A percentile compares a stretch with the other conserved stretches of the same genome.
Evolutionary conservation across 2,113 vertebrate genomes (phyloP).

Genomic region (Oxyruncus cristatus): DNA sequence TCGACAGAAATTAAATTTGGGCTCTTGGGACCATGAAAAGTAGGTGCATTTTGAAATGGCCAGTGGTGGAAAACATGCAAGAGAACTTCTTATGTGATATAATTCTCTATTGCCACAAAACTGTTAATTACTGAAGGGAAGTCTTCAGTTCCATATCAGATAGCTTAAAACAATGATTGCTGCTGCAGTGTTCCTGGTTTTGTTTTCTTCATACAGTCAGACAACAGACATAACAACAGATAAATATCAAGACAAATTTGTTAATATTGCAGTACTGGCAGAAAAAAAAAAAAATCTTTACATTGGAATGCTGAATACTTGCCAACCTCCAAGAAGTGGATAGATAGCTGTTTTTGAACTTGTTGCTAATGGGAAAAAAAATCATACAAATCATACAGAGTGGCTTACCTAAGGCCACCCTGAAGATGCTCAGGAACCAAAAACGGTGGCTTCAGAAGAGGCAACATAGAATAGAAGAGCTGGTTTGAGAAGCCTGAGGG

Average conservation of each 20-base stretch:
- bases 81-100: background rate
- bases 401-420: background rate
- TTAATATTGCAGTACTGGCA: conserved; percentile 52
- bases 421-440: background rate
- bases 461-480: background rate
- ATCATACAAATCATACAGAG: background rate
- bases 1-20: background rate
- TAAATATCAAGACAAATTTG: conserved; percentile 56
- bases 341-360: conserved; percentile 1
- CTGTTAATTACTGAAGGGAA: background rate
- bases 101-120: background rate
- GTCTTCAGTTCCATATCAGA: conserved; percentile 19
- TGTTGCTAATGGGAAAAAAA: background rate
- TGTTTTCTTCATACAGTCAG: conserved; percentile 17
- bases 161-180: conserved; percentile 15
- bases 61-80: background rate
- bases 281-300: conserved; percentile 30
- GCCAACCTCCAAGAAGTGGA: background rate
- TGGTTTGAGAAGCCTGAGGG: background rate
- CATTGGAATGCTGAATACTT: conserved; percentile 34
- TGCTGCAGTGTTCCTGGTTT: background rate
- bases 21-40: background rate
- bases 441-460: background rate
- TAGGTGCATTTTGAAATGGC: background rate
- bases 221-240: conserved; percentile 60